Base-by-base conservation (phyloP, 2,113 vertebrate species). In the Dipodomys merriami region DNA sequence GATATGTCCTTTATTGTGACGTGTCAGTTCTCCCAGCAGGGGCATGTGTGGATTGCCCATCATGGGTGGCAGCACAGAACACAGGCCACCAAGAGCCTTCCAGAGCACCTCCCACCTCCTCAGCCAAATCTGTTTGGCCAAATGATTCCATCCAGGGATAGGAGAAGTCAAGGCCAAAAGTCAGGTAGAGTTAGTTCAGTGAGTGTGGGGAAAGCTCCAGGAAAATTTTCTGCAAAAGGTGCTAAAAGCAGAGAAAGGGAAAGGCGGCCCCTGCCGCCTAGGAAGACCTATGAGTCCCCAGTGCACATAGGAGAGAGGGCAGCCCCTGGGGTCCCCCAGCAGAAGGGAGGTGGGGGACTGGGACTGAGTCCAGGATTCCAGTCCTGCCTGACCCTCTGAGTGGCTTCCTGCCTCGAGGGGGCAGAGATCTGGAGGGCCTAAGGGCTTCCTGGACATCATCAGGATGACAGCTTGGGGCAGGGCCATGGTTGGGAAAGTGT, bases 1-100 rank as follows among this genome's bases (percentile, higher is more conserved):
- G 23, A 64, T 20, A 22, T 74, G 65, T 35, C 6, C 89, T 96
- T 97, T 97, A 96, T 96, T 97, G 83, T 83, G 79, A 77, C 4
- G 74, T 27, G 33, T 74, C 62, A 25, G 7, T 20, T 49, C 35
- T 57, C 69, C 81, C 83, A 60, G 68, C 49, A 91, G 78, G 77
- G 76, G 27, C 69, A 67, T 11, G 44, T 2, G 5, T 53, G 19
- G 64, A 39, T 44, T 64, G 39, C 49, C 6, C 30, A 2, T 23
- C 7, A 27, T 35, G 83, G 89, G 27, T n/a, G 83, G 89, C 68
- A 69, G 39, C 49, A 49, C 49, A 49, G 49, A 49, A 12, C 35
- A 29, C 35, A 20, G 8, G 67, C 83, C 76, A 35, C 72, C 85
- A 1, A 39, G 76, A 67, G 23, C 71, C 72, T 7, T 33, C 72